Base-by-base conservation (phyloP, 2,888 invertebrate species). In the Geophilus truncorum region DNA sequence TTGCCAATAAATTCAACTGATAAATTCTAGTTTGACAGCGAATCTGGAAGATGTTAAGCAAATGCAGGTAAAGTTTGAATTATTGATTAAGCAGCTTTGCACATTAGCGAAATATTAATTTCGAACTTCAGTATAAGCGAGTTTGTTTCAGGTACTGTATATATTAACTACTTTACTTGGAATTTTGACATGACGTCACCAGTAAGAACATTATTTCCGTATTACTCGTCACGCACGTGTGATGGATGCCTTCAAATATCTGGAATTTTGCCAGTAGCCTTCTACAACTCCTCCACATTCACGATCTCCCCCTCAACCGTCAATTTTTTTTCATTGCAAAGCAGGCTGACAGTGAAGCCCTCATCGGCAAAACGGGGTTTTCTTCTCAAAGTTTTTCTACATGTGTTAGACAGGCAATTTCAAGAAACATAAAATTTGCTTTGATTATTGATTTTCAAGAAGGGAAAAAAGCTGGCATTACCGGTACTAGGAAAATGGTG, bases 211-310 rank as follows among this genome's bases (percentile, higher is more conserved):
- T 70, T 70, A 70, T 70, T 70, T 70, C 70, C 70, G 70, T 70
- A 70, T 70, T 70, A 70, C 70, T 25, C 70, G 70, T 70, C 70
- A 70, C 70, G 70, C 70, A 70, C 70, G 70, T 70, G 70, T 70
- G 70, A 70, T 70, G 70, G 70, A 70, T 70, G 70, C 28, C 12
- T 70, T 70, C 25, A 70, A 70, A 70, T 70, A 28, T 70, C 70
- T 70, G 23, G 70, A 28, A 70, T 70, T 70, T 70, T 70, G 23
- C 70, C 70, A 70, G 28, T 25, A 28, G 28, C 70, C 28, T 23
- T 12, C 70, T 28, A 25, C 10, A 12, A 70, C 6, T 45, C 18
- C 45, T 15, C 45, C 45, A 3, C 18, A 9, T 15, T 4, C 32
- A 32, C 32, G 9, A 32, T 32, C 32, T n/a, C n/a, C 5, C 40